Evolutionary conservation across 2,888 invertebrate species (phyloP), one percentile per base, ranked within the genome.

Genomic region (Prosapia bicincta): DNA sequence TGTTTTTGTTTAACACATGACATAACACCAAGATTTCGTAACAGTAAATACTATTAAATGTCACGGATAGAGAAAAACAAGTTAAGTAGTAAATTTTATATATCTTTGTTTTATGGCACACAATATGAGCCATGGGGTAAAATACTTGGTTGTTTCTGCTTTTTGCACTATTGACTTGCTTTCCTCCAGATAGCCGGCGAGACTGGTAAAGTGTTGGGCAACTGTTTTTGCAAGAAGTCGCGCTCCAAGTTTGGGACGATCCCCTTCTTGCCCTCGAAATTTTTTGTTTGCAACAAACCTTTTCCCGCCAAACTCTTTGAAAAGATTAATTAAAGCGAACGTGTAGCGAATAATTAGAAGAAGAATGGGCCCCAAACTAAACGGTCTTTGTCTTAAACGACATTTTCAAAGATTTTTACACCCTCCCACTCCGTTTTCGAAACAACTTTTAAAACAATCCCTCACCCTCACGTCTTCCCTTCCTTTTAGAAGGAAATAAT

Each of bases 381-480:
- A 77, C 72, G 75, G 71, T 73, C 76, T 78, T 78, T 78, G 78
- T 77, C 73, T 75, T 32, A 71, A 76, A 75, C 71, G 79, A 78
- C 75, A 77, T 79, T 78, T 79, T 76, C 75, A 74, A 77, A 78
- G 76, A 78, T 79, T 79, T 79, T 79, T 79, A 78, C 75, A 75
- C 76, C 54, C 68, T n/a, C 70, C 43, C 67, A 67, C 73, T 75
- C 76, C 66, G 38, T 71, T 43, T 74, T 65, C 66, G 70, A 77
- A 71, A 78, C 77, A 79, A 79, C 76, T 79, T 79, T 79, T 79
- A 78, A 78, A 78, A 79, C 79, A 77, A 79, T 77, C 78, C 77
- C 76, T 77, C 76, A 76, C 79, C 78, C 68, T 43, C 69, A 28
- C 15, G 43, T 71, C 69, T 43, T 76, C 71, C 76, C 72, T 68